Percentiles rank a stretch among this genome's conserved stretches.
phyloP scores from a whole-genome alignment of 2,797 vertebrate genomes.

The Poeciliopsis infans region DNA sequence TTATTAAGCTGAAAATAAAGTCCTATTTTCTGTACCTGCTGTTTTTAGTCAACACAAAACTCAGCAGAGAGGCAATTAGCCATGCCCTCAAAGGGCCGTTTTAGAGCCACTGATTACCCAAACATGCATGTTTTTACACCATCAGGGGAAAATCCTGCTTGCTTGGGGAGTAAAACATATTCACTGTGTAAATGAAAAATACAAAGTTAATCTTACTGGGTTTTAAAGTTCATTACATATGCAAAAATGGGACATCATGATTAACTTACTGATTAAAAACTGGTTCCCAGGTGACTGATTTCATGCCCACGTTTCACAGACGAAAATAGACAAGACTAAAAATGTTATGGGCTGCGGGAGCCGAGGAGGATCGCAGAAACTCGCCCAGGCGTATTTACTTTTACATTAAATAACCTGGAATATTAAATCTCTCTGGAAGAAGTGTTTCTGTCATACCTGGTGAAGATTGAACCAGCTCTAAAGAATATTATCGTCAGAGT shows the following conservation, averaged over 20 bases:
- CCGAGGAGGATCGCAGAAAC: slow-evolving; percentile 13
- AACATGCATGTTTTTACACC: not conserved
- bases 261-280: slow-evolving; percentile 48
- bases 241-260: slow-evolving; percentile 43
- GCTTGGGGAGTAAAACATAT: not conserved
- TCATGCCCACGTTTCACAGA: slow-evolving; percentile 37
- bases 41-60: not conserved
- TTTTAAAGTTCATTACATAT: slow-evolving; percentile 41
- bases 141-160: not conserved
- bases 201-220: slow-evolving; percentile 23
- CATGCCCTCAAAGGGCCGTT: not conserved
- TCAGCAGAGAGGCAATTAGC: not conserved
- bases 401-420: not conserved
- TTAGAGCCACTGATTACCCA: not conserved
- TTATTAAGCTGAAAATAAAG: not conserved
- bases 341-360: slow-evolving; percentile 22
- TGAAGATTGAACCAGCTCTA: slow-evolving; percentile 41
- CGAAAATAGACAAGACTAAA: slow-evolving; percentile 15
- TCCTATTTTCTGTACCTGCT: not conserved
- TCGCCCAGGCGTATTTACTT: slow-evolving; percentile 19
- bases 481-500: slow-evolving; percentile 32
- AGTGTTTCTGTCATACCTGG: not conserved
- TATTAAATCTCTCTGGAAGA: slow-evolving; percentile 10
- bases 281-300: slow-evolving; percentile 38
- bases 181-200: not conserved